Conservation (phyloP, 2,113 vertebrate genomes). For the Platichthys flesus region DNA sequence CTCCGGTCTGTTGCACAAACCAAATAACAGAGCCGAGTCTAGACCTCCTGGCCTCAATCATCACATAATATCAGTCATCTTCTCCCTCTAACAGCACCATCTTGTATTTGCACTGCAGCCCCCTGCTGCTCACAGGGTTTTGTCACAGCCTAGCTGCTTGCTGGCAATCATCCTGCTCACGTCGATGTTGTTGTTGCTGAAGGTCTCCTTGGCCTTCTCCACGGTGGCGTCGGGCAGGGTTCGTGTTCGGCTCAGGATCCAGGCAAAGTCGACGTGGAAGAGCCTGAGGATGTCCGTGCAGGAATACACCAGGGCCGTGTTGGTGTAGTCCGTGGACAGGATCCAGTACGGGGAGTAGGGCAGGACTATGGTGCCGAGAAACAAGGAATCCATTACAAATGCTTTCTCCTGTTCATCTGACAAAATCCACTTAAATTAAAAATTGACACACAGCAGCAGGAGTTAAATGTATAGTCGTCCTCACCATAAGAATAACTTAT, state of each 20-base stretch:
- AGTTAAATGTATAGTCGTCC: conserved; percentile 35
- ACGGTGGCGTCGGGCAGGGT: conserved; percentile 85
- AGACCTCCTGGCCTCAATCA: background rate
- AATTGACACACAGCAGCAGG: background rate
- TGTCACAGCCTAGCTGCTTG: conserved; percentile 86
- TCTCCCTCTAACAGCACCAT: conserved; percentile 23
- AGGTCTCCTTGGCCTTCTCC: conserved; percentile 80
- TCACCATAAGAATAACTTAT: conserved; percentile 90
- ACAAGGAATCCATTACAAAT: background rate
- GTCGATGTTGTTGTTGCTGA: conserved; percentile 86
- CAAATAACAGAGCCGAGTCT: conserved; percentile 5
- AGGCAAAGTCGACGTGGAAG: conserved; percentile 90
- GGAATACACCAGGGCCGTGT: conserved; percentile 89
- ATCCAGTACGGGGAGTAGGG: conserved; percentile 91
- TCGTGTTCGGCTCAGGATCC: conserved; percentile 87
- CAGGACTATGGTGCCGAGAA: conserved; percentile 79
- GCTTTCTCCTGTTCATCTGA: background rate
- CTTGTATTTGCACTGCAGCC: conserved; percentile 2
- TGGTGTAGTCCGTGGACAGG: conserved; percentile 90
- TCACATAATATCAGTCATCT: conserved; percentile 9
- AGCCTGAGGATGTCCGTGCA: conserved; percentile 88
- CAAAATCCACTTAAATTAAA: background rate
- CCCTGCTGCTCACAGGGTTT: conserved; percentile 42
- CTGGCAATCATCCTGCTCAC: conserved; percentile 85
- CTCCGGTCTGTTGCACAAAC: conserved; percentile 4